phyloP scores from a whole-genome alignment of 2,888 invertebrate species.

The Drosophila monieri region DNA sequence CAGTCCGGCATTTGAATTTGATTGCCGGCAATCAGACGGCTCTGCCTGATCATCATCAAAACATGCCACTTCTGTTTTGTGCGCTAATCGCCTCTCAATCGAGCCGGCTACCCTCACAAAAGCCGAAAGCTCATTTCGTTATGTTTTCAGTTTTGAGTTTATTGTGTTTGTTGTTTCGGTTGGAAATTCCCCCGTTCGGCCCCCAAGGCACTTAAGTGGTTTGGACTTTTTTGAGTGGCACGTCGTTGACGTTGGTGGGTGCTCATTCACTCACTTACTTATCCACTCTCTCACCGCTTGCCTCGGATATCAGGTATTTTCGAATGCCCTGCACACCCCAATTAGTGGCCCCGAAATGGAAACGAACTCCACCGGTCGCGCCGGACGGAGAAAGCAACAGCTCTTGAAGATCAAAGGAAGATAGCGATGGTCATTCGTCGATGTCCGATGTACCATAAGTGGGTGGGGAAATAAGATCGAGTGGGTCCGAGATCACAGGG shows the following conservation, averaged over 20 bases:
- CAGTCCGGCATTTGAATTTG: slow-evolving; percentile 71
- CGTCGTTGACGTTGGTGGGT: slow-evolving; percentile 57
- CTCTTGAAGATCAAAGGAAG: slow-evolving; percentile 57
- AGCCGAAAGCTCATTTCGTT: slow-evolving; percentile 37
- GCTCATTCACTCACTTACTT: slow-evolving; percentile 33
- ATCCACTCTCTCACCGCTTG: slow-evolving; percentile 22
- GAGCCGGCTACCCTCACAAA: slow-evolving; percentile 50
- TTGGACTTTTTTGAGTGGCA: slow-evolving; percentile 71
- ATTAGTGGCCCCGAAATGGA: slow-evolving; percentile 16
- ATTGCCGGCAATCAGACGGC: slow-evolving; percentile 73
- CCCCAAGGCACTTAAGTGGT: slow-evolving; percentile 65
- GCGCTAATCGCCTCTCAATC: slow-evolving; percentile 76
- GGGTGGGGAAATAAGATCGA: slow-evolving; percentile 16
- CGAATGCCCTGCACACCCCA: slow-evolving; percentile 41
- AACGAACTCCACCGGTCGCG: slow-evolving; percentile 1
- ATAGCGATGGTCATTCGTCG: slow-evolving; percentile 42
- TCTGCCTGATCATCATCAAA: slow-evolving; percentile 72
- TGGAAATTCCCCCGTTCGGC: slow-evolving; percentile 40
- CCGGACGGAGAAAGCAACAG: slow-evolving; percentile 10
- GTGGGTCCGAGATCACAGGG: slow-evolving; percentile 19
- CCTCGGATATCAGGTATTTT: slow-evolving; percentile 23
- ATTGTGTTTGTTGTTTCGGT: slow-evolving; percentile 15
- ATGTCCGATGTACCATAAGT: slow-evolving; percentile 23
- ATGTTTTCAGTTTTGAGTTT: slow-evolving; percentile 22
- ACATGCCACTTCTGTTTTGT: slow-evolving; percentile 77